Evolutionary conservation across 1,140 invertebrate genomes (phyloP), one percentile per base, ranked within the genome.

Genomic region (Maniola jurtina): DNA sequence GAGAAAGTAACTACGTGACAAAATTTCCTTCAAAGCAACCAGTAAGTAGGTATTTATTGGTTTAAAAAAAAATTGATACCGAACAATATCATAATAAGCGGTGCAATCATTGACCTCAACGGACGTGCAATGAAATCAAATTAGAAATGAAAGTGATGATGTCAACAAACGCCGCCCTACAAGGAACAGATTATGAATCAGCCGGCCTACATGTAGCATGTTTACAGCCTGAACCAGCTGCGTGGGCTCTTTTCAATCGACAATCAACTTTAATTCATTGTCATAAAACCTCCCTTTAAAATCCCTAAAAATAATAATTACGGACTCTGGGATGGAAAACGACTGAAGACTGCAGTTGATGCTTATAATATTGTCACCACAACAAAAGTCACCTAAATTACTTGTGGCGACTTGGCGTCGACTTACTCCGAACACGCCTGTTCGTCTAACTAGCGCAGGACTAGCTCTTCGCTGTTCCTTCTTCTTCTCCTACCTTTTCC

Each of bases 181-280:
- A 64, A 72, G 72, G 67, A 68, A 74, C 36, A 63, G 59, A 52
- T 52, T 64, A 60, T 67, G 60, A 75, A 9, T 70, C 66, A 72
- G 48, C 35, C 61, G 16, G 62, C 48, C 50, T 15, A 36, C 35
- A 52, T 58, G 54, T 64, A 64, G 48, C 35, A 58, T 58, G 54
- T 64, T 69, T 61, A 64, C 35, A 2, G n/a, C 45, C 45, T 16
- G 57, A 40, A 50, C 59, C 45, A 38, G 48, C 16, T 52, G 47
- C 45, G 60, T 62, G 48, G 47, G 66, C 55, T 11, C 10, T 56
- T 35, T n/a, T 25, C 36, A 52, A 25, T 45, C 4, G 13, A 36
- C 47, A 59, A 68, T 52, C 48, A 16, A 63, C 34, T 34, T 61
- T 62, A 68, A 13, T 25, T 38, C 15, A 58, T 42, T 54, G 54